Base-by-base conservation (phyloP, 2,797 vertebrate genomes). In the Xenentodon cancila region DNA sequence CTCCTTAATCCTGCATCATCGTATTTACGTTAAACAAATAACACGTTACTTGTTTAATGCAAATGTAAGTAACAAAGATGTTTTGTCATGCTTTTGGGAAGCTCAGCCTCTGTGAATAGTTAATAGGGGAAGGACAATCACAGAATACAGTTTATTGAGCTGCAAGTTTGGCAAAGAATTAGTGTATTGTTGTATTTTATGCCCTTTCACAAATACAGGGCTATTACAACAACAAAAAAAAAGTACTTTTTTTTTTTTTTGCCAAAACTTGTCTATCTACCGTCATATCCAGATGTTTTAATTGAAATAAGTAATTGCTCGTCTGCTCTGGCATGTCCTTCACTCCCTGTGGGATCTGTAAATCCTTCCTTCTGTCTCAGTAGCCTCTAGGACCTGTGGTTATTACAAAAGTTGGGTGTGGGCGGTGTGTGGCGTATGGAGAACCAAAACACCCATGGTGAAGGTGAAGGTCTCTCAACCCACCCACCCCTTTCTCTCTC, bases 381-480 rank as follows among this genome's bases (percentile, higher is more conserved):
- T 44, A 45, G 78, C 70, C 40, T 77, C 53, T 73, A 51, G 45
- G 50, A 68, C 66, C 48, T 58, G 56, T 4, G 19, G 19, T 55
- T 25, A 37, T 63, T 53, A 37, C 57, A 48, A 61, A 59, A 34
- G 64, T 58, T 54, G 63, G 71, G 61, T 71, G 70, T 80, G 59
- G 79, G 70, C 25, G 75, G 64, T 48, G 71, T 75, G 66, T 57
- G 67, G 69, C 76, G 76, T 63, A 80, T 72, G 82, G 80, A 89
- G 84, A 79, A 78, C 83, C 84, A 60, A 77, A 79, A 60, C 80
- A 81, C 81, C 85, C 68, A 44, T 27, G 55, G 76, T 71, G 73
- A 79, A 82, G 76, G 76, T 81, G 75, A 77, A 71, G 79, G 71
- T 75, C 77, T 83, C 81, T 80, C 76, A 75, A 73, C 56, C 60